A percentile compares a stretch with the other conserved stretches of the same genome.
phyloP scores from a whole-genome alignment of 2,113 vertebrate genomes.

The Phyllostomus hastatus region DNA sequence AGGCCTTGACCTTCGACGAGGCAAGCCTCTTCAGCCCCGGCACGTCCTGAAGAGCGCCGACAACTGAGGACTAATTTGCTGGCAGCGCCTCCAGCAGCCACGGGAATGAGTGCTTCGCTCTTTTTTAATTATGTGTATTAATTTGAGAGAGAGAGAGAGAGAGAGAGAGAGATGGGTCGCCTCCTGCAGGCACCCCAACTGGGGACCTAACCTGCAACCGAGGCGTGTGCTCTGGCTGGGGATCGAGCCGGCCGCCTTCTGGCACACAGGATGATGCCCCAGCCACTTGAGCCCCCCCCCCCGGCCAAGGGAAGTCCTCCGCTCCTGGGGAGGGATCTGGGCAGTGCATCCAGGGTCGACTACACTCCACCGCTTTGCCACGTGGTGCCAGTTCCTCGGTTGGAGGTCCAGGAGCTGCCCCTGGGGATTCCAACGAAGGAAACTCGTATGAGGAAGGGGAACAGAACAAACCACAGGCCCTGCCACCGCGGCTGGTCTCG shows the following conservation, averaged over 20 bases:
- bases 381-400: background rate
- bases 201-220: too few relatives aligned
- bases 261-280: too few relatives aligned
- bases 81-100: background rate
- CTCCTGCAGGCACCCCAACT: too few relatives aligned
- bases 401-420: background rate
- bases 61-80: background rate
- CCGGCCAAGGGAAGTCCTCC: background rate
- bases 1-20: background rate
- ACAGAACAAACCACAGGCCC: background rate
- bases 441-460: background rate
- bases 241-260: too few relatives aligned
- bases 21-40: background rate
- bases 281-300: too few relatives aligned
- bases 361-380: background rate
- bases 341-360: background rate
- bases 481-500: background rate
- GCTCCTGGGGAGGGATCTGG: background rate
- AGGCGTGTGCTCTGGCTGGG: too few relatives aligned
- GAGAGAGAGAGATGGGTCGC: too few relatives aligned
- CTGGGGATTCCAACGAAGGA: background rate
- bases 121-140: too few relatives aligned
- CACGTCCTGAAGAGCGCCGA: background rate
- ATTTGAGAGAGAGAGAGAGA: background rate
- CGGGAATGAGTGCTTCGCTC: background rate